Evolutionary conservation across 2,113 vertebrate species (phyloP).

Genomic region (Tylochromis polylepis): DNA sequence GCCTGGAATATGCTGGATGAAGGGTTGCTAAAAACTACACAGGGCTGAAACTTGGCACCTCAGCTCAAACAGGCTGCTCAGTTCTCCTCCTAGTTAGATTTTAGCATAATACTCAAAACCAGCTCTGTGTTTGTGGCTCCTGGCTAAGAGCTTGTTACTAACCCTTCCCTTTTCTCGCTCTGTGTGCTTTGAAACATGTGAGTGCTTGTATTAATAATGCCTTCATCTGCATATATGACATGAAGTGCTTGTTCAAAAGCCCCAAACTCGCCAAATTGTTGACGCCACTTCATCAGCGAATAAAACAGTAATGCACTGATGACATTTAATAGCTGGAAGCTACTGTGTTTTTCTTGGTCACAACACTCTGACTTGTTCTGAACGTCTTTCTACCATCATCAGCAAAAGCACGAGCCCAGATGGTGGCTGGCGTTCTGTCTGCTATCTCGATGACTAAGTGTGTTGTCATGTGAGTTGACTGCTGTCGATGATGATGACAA

Average conservation of each 20-base stretch:
- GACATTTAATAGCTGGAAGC: neutral
- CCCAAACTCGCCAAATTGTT: neutral
- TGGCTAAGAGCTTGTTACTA: neutral
- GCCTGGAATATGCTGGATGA: slow-evolving; percentile 67
- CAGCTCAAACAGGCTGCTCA: neutral
- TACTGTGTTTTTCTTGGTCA: neutral
- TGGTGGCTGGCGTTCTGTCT: slow-evolving; percentile 26
- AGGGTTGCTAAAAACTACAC: slow-evolving; percentile 64
- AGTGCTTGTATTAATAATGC: neutral
- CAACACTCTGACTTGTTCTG: neutral
- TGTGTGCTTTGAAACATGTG: neutral
- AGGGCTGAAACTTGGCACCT: slow-evolving; percentile 43
- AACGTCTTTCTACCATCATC: neutral
- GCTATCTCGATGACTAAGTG: slow-evolving; percentile 37
- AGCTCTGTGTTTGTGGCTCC: neutral
- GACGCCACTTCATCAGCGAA: neutral
- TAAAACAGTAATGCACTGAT: neutral
- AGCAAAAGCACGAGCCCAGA: neutral
- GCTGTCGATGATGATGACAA: neutral
- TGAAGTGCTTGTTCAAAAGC: neutral
- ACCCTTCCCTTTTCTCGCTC: neutral
- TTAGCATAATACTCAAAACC: neutral
- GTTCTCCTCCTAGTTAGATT: neutral
- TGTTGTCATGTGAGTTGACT: slow-evolving; percentile 12
- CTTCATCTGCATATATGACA: neutral